These are phyloP conservation scores for Phoxinus phoxinus DNA, from an alignment of 2,113 vertebrate genomes.

Conservation along the genomic window DNA sequence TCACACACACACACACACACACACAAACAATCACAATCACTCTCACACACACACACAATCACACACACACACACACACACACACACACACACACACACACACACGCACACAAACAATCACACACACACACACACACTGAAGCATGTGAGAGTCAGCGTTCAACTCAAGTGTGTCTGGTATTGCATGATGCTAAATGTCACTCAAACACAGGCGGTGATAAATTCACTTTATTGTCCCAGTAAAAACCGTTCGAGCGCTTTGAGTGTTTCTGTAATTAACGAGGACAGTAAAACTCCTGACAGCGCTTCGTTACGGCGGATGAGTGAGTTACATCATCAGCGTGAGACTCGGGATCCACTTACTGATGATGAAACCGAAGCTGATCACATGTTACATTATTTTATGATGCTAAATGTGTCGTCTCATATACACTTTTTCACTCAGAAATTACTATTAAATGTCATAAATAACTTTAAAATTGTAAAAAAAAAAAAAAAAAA, in stretches of 20 bases:
- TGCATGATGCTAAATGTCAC: slow-evolving; percentile 1
- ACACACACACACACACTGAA: not conserved
- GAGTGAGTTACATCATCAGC: slow-evolving; percentile 14
- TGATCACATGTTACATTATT: too few relatives aligned
- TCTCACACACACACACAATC: not conserved
- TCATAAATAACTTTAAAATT: too few relatives aligned
- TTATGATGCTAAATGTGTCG: too few relatives aligned
- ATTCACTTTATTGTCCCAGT: not conserved
- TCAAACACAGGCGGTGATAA: slow-evolving; percentile 7
- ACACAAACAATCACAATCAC: not conserved
- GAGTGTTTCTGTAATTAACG: slow-evolving; percentile 24
- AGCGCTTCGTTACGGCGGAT: not conserved
- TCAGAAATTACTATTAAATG: not conserved
- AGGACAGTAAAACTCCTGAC: slow-evolving; percentile 26
- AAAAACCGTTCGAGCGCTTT: slow-evolving; percentile 4
- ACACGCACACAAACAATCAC: not conserved
- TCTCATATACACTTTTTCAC: not conserved
- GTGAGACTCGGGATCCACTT: too few relatives aligned
- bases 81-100: too few relatives aligned
- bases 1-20: too few relatives aligned
- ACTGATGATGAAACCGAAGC: too few relatives aligned
- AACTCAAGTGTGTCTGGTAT: not conserved
- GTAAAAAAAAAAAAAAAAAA: too few relatives aligned
- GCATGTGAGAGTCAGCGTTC: not conserved
- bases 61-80: too few relatives aligned